Evolutionary conservation across 1,140 invertebrate genomes (phyloP).

Genomic region (Drosophila eugracilis): DNA sequence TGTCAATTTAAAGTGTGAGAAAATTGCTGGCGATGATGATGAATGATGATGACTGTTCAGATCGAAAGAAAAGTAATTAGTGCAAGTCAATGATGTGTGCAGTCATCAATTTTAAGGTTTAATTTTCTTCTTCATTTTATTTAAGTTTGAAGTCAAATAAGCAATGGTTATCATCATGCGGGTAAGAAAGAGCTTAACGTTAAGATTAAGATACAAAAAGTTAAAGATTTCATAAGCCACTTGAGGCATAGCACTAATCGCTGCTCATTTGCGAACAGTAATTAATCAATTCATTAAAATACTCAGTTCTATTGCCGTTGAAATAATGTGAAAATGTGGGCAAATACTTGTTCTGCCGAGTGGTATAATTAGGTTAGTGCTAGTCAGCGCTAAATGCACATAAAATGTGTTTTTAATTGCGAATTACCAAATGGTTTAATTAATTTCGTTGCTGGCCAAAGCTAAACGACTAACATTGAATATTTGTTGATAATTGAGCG

Average conservation of each 20-base stretch:
- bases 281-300: slow-evolving; percentile 26
- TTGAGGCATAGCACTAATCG: no score
- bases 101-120: slow-evolving; percentile 3
- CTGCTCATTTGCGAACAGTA: not conserved
- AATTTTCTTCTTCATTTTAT: no score
- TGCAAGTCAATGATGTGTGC: slow-evolving; percentile 25
- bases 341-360: slow-evolving; percentile 3
- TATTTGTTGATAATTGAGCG: slow-evolving; percentile 17
- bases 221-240: not conserved
- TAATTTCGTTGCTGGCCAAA: not conserved
- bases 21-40: slow-evolving; percentile 60
- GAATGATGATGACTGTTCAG: slow-evolving; percentile 54
- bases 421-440: slow-evolving; percentile 3
- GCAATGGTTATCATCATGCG: no score
- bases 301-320: not conserved
- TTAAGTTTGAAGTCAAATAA: no score
- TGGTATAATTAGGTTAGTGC: slow-evolving; percentile 18
- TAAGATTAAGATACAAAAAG: no score
- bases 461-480: not conserved
- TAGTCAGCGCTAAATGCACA: slow-evolving; percentile 21
- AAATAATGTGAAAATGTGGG: slow-evolving; percentile 14
- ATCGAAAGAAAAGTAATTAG: slow-evolving; percentile 61
- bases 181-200: no score
- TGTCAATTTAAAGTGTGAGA: slow-evolving; percentile 82
- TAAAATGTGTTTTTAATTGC: slow-evolving; percentile 27